Evolutionary conservation across 1,140 invertebrate genomes (phyloP).

Genomic region (Prorops nasuta): DNA sequence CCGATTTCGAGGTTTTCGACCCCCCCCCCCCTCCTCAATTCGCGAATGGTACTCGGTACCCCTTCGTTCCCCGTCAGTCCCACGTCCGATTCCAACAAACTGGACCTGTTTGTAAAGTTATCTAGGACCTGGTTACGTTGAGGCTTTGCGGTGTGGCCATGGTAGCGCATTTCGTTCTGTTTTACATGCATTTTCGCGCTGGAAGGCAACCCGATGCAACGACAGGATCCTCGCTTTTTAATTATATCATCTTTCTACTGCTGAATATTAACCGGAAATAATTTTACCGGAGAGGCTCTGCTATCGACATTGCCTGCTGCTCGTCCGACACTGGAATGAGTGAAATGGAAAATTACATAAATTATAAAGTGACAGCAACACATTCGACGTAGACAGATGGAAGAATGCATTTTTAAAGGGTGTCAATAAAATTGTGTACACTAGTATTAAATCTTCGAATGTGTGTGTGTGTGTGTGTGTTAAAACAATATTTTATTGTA

Average conservation of each 20-base stretch:
- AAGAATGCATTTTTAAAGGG: no score
- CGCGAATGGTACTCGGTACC: background rate
- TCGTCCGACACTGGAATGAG: no score
- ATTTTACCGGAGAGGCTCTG: conserved; percentile 18
- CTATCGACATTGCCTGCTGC: conserved; percentile 24
- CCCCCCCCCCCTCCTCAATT: background rate
- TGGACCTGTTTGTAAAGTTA: conserved; percentile 25
- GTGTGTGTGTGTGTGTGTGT: no score
- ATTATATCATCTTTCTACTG: conserved; percentile 28
- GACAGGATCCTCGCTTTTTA: conserved; percentile 24
- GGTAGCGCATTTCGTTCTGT: conserved; percentile 27
- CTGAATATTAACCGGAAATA: conserved; percentile 33
- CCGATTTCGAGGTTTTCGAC: conserved; percentile 23
- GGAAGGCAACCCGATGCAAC: conserved; percentile 16
- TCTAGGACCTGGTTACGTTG: conserved; percentile 21
- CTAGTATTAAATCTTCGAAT: no score
- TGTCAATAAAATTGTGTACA: no score
- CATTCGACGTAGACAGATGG: no score
- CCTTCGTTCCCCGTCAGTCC: background rate
- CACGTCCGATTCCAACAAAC: conserved; percentile 19
- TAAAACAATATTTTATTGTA: no score
- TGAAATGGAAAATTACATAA: no score
- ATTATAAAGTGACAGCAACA: no score
- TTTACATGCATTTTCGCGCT: conserved; percentile 36
- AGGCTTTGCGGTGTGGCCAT: conserved; percentile 30